phyloP scores from a whole-genome alignment of 2,888 invertebrate species.

The Acleris literana region DNA sequence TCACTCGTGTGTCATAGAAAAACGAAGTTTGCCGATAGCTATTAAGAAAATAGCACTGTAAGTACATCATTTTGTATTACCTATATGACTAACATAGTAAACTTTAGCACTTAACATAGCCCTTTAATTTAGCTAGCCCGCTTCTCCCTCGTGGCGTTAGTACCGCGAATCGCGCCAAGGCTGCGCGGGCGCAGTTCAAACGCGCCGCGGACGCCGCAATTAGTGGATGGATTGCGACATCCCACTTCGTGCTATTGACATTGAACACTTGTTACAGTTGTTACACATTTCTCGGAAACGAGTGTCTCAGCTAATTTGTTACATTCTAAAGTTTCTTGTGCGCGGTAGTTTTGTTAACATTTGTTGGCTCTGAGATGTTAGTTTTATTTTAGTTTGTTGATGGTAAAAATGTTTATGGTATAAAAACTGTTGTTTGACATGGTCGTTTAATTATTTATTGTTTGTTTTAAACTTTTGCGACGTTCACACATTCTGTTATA shows the following conservation, averaged over 20 bases:
- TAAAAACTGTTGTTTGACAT: too few relatives aligned
- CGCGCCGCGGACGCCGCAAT: constrained; percentile 74
- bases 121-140: background rate
- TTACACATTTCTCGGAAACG: constrained; percentile 77
- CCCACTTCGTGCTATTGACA: constrained; percentile 70
- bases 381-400: background rate
- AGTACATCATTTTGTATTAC: too few relatives aligned
- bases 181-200: constrained; percentile 72
- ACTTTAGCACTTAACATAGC: too few relatives aligned
- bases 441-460: too few relatives aligned
- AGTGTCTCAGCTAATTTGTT: constrained; percentile 43
- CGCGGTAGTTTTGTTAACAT: constrained; percentile 14
- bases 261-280: constrained; percentile 76
- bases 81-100: too few relatives aligned
- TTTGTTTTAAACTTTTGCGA: too few relatives aligned
- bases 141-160: constrained; percentile 28
- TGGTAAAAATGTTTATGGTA: too few relatives aligned
- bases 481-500: too few relatives aligned
- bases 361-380: constrained; percentile 7
- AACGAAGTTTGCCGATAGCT: too few relatives aligned
- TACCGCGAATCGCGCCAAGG: constrained; percentile 74
- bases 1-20: too few relatives aligned
- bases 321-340: constrained; percentile 15
- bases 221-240: constrained; percentile 68
- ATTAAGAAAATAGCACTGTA: too few relatives aligned